These are phyloP conservation scores for Thalassaphorura encarpata DNA, from an alignment of 1,140 invertebrate genomes.

Conservation along the genomic window DNA sequence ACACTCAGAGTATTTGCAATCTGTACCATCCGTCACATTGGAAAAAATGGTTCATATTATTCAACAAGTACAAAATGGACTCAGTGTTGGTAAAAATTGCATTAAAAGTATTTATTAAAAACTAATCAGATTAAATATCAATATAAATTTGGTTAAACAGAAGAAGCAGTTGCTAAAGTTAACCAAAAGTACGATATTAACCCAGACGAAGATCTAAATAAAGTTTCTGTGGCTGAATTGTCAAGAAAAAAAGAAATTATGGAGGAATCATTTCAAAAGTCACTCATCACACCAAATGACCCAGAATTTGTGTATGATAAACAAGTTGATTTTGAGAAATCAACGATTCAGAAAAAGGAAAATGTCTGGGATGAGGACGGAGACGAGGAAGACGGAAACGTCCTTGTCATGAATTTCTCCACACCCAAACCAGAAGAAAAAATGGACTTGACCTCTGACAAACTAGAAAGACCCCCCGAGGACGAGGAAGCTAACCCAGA, in stretches of 20 bases:
- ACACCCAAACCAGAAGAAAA: no score
- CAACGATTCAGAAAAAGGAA: background rate
- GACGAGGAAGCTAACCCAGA: no score
- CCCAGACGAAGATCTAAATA: slow-evolving; percentile 26
- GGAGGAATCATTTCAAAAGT: slow-evolving; percentile 20
- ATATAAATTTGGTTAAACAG: background rate
- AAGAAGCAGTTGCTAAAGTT: background rate
- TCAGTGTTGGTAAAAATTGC: slow-evolving; percentile 6
- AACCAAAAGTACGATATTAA: slow-evolving; percentile 8
- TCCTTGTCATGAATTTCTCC: no score
- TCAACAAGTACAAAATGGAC: slow-evolving; percentile 24
- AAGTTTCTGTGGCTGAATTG: slow-evolving; percentile 9
- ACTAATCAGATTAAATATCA: background rate
- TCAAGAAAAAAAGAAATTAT: slow-evolving; percentile 14
- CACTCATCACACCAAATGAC: slow-evolving; percentile 11
- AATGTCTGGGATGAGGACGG: slow-evolving; percentile 26
- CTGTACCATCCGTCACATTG: slow-evolving; percentile 8
- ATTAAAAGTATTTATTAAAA: slow-evolving; percentile 1
- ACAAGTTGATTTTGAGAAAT: slow-evolving; percentile 13
- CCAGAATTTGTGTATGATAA: slow-evolving; percentile 23
- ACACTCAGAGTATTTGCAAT: slow-evolving; percentile 11
- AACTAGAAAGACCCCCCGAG: no score
- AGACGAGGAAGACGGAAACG: background rate
- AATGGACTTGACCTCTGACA: no score
- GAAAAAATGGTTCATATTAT: slow-evolving; percentile 26